Percentiles rank a stretch among this genome's conserved stretches.
Evolutionary conservation across 2,113 vertebrate species (phyloP).

Genomic region (Petromus typicus): DNA sequence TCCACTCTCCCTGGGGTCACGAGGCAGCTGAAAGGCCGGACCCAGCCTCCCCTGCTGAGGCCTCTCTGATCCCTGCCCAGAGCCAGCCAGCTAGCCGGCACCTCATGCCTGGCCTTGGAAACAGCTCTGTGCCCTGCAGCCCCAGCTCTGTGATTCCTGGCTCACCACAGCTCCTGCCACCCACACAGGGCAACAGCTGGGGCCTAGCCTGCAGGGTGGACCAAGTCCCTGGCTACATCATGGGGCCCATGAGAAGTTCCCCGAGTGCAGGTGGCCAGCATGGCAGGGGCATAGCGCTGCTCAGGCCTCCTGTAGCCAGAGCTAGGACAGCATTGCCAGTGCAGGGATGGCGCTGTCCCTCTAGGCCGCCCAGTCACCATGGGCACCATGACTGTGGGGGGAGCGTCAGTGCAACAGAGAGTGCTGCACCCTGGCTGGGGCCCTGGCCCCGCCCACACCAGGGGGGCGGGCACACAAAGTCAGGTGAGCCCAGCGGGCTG

Average conservation of each 20-base stretch:
- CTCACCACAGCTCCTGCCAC: neutral
- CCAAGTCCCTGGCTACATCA: neutral
- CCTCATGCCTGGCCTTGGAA: neutral
- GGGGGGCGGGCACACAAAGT: too few species aligned
- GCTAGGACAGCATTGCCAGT: fast-evolving
- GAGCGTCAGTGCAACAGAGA: too few species aligned
- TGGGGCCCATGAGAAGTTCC: neutral
- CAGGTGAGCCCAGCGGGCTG: too few species aligned
- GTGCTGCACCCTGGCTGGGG: too few species aligned
- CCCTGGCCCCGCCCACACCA: too few species aligned
- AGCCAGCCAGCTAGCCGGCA: fast-evolving
- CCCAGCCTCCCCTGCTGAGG: neutral
- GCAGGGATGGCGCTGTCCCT: fast-evolving
- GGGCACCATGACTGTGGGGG: too few species aligned
- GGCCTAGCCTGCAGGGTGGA: neutral
- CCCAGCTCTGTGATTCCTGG: neutral
- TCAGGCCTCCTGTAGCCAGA: fast-evolving
- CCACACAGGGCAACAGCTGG: neutral
- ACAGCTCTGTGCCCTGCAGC: fast-evolving
- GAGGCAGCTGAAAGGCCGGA: too few species aligned
- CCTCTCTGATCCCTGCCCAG: neutral
- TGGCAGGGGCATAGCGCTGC: fast-evolving
- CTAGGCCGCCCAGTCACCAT: fast-evolving
- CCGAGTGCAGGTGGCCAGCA: fast-evolving
- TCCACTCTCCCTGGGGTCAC: neutral